Evolutionary conservation across 1,140 invertebrate genomes (phyloP), one percentile per base, ranked within the genome.

Genomic region (Drosophila littoralis): DNA sequence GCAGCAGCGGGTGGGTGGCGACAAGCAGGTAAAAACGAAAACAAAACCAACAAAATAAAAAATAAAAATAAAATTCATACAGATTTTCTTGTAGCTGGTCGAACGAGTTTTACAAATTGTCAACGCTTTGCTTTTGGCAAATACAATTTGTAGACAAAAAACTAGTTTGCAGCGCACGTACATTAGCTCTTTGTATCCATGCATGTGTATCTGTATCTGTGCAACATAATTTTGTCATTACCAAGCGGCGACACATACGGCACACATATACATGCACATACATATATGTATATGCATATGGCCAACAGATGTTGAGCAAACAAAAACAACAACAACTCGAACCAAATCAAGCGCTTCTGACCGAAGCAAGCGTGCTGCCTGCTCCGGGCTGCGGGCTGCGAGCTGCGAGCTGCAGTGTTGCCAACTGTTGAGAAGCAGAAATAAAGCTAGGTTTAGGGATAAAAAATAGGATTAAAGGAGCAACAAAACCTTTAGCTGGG

Each of bases 171-270:
- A 72, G 66, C 7, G 22, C 77, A 55, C 64, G 43, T 68, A 60
- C 45, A n/a, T 63, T 50, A 46, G 36, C 45, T 61, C 42, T 17
- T 6, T 46, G 64, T 51, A 55, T 67, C 40, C 45, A 45, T 33
- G 51, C 50, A 61, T 74, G n/a, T 66, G 38, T 60, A 22, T 38
- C 50, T 50, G 59, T 61, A 32, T 54, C 22, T 66, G 35, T 57
- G 80, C 84, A 88, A 89, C 84, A 89, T 90, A 89, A 89, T 89
- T 89, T 89, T 89, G 84, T 89, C 84, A 89, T 89, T 89, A 89
- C 79, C 79, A 67, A 59, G 45, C 38, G 61, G 59, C 60, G 50
- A 55, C 67, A 55, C 71, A 55, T 55, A 63, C 43, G 13, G 38
- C 66, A 79, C 48, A 59, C 54, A 64, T 28, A 69, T 38, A 43